Evolutionary conservation across 2,113 vertebrate species (phyloP).

Genomic region (Pseudorasbora parva): DNA sequence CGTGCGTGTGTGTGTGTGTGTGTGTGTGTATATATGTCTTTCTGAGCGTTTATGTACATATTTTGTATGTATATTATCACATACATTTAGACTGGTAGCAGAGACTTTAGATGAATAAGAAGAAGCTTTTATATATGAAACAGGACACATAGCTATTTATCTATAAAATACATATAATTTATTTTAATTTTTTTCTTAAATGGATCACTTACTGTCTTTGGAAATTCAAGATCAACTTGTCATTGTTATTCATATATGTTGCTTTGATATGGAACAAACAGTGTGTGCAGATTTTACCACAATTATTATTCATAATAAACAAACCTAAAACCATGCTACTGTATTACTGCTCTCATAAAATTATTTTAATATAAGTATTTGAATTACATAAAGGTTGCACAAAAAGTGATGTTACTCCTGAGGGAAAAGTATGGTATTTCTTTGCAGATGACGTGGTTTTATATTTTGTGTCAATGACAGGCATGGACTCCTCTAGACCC

Average conservation of each 20-base stretch:
- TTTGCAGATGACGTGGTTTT: not conserved
- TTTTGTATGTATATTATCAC: conserved; percentile 48
- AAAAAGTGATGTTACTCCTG: not conserved
- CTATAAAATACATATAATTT: conserved; percentile 77
- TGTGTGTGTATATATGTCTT: conserved; percentile 31
- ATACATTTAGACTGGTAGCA: conserved; percentile 58
- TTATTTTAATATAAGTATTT: not conserved
- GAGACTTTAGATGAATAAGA: conserved; percentile 61
- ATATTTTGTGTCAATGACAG: not conserved
- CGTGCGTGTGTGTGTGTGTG: conserved; percentile 35
- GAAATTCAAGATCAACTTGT: conserved; percentile 59
- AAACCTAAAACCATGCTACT: not conserved
- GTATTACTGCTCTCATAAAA: not conserved
- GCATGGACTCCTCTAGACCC: too few relatives aligned
- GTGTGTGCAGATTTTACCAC: conserved; percentile 25
- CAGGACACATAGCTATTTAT: conserved; percentile 76
- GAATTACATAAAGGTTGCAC: not conserved
- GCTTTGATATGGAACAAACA: conserved; percentile 40
- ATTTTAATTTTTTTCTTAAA: conserved; percentile 72
- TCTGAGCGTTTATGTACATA: conserved; percentile 33
- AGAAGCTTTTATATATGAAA: conserved; percentile 69
- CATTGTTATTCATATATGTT: conserved; percentile 50
- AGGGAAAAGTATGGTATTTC: not conserved
- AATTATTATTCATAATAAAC: conserved; percentile 39
- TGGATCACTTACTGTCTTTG: conserved; percentile 60